A percentile compares a stretch with the other conserved stretches of the same genome.
phyloP scores from a whole-genome alignment of 1,140 invertebrate species.

The Scaptodrosophila lebanonensis region DNA sequence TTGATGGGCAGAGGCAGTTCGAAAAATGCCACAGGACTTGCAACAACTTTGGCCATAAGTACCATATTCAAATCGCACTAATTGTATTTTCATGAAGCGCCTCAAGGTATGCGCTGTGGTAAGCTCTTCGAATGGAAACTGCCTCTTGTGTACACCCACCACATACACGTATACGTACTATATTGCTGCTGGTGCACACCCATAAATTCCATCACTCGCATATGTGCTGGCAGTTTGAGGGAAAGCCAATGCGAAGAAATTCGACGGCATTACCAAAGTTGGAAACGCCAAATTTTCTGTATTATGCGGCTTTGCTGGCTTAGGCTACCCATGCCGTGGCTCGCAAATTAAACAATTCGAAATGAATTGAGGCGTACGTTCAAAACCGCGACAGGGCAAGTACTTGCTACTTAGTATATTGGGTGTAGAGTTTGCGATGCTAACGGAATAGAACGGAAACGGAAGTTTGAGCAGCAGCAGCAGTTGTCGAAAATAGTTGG shows the following conservation, averaged over 20 bases:
- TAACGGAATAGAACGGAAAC: neutral
- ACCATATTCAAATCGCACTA: conserved; percentile 47
- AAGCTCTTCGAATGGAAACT: conserved; percentile 14
- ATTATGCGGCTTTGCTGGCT: conserved; percentile 50
- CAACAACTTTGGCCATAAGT: conserved; percentile 5
- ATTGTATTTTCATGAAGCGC: conserved; percentile 57
- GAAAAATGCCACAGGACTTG: conserved; percentile 5
- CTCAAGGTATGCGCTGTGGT: conserved; percentile 27
- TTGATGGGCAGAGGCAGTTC: no score
- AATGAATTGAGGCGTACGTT: conserved; percentile 6
- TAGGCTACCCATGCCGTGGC: neutral
- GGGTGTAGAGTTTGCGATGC: no score
- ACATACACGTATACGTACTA: no score
- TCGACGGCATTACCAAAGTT: conserved; percentile 6
- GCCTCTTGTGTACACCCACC: no score
- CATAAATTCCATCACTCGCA: no score
- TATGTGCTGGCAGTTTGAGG: no score
- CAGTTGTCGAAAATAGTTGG: conserved; percentile 14
- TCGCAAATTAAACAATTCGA: conserved; percentile 54
- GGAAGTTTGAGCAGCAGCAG: neutral
- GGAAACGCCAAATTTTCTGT: conserved; percentile 33
- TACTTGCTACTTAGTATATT: no score
- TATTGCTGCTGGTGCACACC: no score
- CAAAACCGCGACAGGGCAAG: neutral
- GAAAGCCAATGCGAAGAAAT: no score